Evolutionary conservation across 2,888 invertebrate species (phyloP).

Genomic region (Notodromas monacha): DNA sequence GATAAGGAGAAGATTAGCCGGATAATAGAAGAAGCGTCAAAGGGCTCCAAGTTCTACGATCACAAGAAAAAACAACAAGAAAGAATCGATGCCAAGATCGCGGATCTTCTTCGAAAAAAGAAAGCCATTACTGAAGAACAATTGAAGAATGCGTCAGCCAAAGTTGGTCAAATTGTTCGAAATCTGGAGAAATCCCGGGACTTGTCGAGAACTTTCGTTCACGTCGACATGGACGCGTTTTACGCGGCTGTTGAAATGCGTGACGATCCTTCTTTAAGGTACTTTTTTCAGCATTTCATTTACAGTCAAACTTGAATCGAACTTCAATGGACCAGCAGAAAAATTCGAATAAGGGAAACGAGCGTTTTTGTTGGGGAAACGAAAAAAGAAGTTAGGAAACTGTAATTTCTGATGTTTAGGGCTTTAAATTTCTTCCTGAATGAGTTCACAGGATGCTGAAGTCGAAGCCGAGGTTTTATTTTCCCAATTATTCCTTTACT

Average conservation of each 20-base stretch:
- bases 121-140: conserved; percentile 14
- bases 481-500: too few relatives aligned
- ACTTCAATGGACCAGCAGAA: too few relatives aligned
- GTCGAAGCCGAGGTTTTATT: too few relatives aligned
- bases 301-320: background rate
- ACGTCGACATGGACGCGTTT: conserved; percentile 28
- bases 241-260: conserved; percentile 26
- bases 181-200: conserved; percentile 17
- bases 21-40: conserved; percentile 17
- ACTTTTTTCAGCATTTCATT: too few relatives aligned
- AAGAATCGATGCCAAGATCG: conserved; percentile 15
- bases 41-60: conserved; percentile 21
- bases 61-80: conserved; percentile 20
- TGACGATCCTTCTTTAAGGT: conserved; percentile 15
- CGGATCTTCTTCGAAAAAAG: background rate
- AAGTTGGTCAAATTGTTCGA: conserved; percentile 10
- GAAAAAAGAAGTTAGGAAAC: too few relatives aligned
- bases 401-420: too few relatives aligned
- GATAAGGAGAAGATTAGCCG: conserved; percentile 14
- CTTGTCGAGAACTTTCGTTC: conserved; percentile 19
- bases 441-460: too few relatives aligned
- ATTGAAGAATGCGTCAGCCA: conserved; percentile 12
- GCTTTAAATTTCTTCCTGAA: too few relatives aligned
- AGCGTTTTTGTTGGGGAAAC: too few relatives aligned
- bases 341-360: too few relatives aligned